These are phyloP conservation scores for Xenopus petersii DNA, from an alignment of 2,797 vertebrate species.

Conservation along the genomic window DNA sequence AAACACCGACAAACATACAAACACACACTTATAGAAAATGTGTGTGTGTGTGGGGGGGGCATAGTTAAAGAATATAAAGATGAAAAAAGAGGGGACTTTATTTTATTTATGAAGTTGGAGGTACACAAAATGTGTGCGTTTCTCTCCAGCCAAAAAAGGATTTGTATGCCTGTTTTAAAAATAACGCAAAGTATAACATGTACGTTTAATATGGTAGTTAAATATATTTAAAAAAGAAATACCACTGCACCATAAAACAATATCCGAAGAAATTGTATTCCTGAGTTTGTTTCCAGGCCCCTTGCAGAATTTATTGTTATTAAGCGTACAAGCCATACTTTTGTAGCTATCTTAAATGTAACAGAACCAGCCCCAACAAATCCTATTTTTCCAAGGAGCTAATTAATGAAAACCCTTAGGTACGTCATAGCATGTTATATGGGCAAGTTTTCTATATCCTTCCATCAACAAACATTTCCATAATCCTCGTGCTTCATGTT, in stretches of 20 bases:
- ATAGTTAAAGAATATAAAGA: too few species aligned
- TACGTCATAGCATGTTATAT: constrained; percentile 33
- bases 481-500: constrained; percentile 20
- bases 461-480: constrained; percentile 33
- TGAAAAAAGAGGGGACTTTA: too few species aligned
- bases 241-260: not conserved
- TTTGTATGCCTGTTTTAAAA: not conserved
- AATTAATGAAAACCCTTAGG: constrained; percentile 35
- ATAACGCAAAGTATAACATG: not conserved
- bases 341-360: constrained; percentile 2
- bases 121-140: not conserved
- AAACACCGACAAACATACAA: too few species aligned
- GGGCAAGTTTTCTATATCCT: constrained; percentile 31
- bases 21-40: too few species aligned
- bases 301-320: constrained; percentile 6
- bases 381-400: constrained; percentile 8
- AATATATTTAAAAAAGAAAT: constrained; percentile 1
- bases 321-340: not conserved
- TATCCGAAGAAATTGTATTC: not conserved
- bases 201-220: not conserved
- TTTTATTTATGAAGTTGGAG: too few species aligned
- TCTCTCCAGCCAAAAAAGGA: not conserved
- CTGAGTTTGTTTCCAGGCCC: constrained; percentile 5
- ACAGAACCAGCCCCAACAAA: not conserved
- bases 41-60: too few species aligned